These are phyloP conservation scores for Diadumene lineata DNA, from an alignment of 92 coral and sea anemone genomes.

Conservation along the genomic window DNA sequence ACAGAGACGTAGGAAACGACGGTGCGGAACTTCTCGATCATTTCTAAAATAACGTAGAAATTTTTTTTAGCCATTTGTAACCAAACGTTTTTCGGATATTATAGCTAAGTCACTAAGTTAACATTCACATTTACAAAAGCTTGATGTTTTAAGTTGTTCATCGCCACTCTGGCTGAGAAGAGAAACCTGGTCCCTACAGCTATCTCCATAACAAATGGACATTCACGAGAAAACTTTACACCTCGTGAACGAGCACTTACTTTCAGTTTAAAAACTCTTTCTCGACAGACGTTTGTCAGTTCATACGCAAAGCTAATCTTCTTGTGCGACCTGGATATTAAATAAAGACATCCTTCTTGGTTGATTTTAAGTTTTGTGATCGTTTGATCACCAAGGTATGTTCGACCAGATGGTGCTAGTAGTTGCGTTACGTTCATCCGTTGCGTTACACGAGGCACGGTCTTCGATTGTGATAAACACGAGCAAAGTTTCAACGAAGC, in stretches of 20 bases:
- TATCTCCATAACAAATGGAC: constrained; percentile 32
- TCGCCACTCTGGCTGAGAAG: constrained; percentile 44
- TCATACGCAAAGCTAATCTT: constrained; percentile 44
- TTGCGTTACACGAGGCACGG: too few species aligned
- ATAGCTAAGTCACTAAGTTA: background rate
- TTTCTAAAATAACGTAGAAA: too few species aligned
- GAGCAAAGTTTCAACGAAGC: constrained; percentile 23
- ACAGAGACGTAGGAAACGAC: too few species aligned
- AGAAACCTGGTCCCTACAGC: constrained; percentile 39
- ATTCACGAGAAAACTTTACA: constrained; percentile 39
- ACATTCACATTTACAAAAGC: background rate
- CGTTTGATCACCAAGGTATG: background rate
- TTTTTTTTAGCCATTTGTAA: too few species aligned
- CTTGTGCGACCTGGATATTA: constrained; percentile 47
- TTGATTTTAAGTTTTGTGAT: background rate
- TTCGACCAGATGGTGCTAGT: background rate
- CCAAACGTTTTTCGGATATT: too few species aligned
- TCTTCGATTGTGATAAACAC: constrained; percentile 21
- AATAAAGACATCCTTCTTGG: constrained; percentile 34
- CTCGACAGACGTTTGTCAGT: constrained; percentile 45
- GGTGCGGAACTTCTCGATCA: too few species aligned
- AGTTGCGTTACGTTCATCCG: background rate
- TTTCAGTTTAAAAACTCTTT: constrained; percentile 11
- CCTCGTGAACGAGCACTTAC: constrained; percentile 18
- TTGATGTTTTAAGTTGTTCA: background rate